phyloP scores from a whole-genome alignment of 2,888 invertebrate species.

The Dioctria rufipes region DNA sequence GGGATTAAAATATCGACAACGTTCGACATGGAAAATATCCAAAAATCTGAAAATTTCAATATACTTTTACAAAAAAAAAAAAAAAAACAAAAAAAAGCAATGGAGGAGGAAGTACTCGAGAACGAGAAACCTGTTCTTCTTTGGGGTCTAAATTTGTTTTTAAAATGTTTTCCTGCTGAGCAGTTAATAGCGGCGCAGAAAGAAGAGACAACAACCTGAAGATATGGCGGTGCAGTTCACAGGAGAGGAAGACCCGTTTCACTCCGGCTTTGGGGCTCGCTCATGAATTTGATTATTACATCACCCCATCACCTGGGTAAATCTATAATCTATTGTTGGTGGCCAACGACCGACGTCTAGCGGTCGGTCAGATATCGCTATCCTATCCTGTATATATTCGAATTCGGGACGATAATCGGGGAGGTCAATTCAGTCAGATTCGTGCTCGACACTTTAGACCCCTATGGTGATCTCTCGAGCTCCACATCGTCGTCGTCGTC shows the following conservation, averaged over 20 bases:
- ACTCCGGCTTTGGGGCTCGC: background rate
- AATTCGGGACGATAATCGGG: slow-evolving; percentile 19
- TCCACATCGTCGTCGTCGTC: too few species aligned
- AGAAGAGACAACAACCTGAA: slow-evolving; percentile 58
- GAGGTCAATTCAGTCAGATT: slow-evolving; percentile 17
- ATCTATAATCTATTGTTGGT: slow-evolving; percentile 57
- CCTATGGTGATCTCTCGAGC: background rate
- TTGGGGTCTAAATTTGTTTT: slow-evolving; percentile 57
- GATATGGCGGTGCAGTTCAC: slow-evolving; percentile 46
- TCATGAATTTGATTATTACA: slow-evolving; percentile 54
- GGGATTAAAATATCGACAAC: slow-evolving; percentile 29
- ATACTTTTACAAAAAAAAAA: background rate
- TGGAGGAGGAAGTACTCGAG: slow-evolving; percentile 16
- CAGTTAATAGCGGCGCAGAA: slow-evolving; percentile 59
- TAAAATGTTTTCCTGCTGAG: slow-evolving; percentile 59
- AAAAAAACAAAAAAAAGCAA: slow-evolving; percentile 8
- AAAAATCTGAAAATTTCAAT: background rate
- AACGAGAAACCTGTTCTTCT: slow-evolving; percentile 44
- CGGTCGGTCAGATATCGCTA: too few species aligned
- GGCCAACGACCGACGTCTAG: slow-evolving; percentile 51
- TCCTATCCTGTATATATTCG: background rate
- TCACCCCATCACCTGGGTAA: slow-evolving; percentile 53
- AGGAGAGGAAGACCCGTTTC: slow-evolving; percentile 1
- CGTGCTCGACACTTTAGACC: slow-evolving; percentile 34
- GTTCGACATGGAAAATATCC: background rate